Percentiles rank a stretch among this genome's conserved stretches.
Conservation (phyloP, 2,888 invertebrate species). For the Brachyopa scutellaris region DNA sequence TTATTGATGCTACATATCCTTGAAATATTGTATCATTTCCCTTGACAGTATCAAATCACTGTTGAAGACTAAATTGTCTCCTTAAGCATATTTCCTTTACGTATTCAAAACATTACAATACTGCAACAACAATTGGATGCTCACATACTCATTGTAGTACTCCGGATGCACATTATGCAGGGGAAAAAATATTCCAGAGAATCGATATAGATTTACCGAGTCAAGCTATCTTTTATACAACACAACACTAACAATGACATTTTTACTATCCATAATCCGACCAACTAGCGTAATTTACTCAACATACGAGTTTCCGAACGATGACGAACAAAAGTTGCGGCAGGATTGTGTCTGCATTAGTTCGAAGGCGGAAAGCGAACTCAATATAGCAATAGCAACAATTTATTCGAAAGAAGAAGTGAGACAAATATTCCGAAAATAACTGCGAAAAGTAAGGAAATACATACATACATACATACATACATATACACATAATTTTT, state of each 20-base stretch:
- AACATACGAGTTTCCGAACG: background rate
- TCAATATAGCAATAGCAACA: slow-evolving; percentile 28
- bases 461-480: background rate
- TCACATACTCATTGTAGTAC: too few relatives aligned
- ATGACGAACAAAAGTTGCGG: background rate
- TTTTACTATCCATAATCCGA: slow-evolving; percentile 50
- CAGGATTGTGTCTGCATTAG: slow-evolving; percentile 2
- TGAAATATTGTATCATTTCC: slow-evolving; percentile 22
- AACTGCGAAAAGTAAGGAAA: background rate
- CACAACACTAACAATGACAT: slow-evolving; percentile 27
- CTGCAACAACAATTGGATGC: slow-evolving; percentile 36
- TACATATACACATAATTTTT: background rate
- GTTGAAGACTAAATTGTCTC: background rate
- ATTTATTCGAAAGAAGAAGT: slow-evolving; percentile 14
- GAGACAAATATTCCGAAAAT: background rate
- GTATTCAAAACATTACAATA: slow-evolving; percentile 24
- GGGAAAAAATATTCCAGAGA: background rate
- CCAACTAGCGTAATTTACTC: slow-evolving; percentile 47
- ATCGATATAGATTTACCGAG: slow-evolving; percentile 1
- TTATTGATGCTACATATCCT: slow-evolving; percentile 27
- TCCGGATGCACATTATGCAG: slow-evolving; percentile 11
- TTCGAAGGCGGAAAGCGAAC: background rate
- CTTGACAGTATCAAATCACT: slow-evolving; percentile 21
- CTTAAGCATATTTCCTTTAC: background rate
- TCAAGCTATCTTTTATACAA: slow-evolving; percentile 3